A percentile compares a stretch with the other conserved stretches of the same genome.
These are phyloP conservation scores for Crenuchus spilurus DNA, from an alignment of 2,797 vertebrate species.

Conservation along the genomic window DNA sequence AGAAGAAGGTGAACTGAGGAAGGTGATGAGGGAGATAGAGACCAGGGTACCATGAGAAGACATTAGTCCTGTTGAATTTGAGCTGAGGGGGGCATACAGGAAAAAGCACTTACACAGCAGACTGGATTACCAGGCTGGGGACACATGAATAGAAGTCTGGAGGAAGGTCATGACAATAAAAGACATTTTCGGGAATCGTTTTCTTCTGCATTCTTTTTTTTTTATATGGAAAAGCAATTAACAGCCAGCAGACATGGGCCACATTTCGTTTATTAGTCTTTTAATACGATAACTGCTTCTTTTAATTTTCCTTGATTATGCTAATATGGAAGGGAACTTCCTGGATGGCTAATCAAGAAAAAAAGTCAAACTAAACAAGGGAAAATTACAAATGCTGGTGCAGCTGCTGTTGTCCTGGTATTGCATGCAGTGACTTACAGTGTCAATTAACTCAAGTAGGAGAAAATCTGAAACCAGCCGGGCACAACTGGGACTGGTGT, in stretches of 20 bases:
- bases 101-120: conserved; percentile 21
- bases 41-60: conserved; percentile 39
- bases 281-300: conserved; percentile 82
- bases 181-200: conserved; percentile 58
- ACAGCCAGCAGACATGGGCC: conserved; percentile 81
- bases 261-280: conserved; percentile 82
- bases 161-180: conserved; percentile 23
- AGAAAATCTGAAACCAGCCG: conserved; percentile 35
- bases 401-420: conserved; percentile 56
- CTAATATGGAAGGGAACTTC: conserved; percentile 69
- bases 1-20: background rate
- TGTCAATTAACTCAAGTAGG: conserved; percentile 75
- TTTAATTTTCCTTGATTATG: conserved; percentile 77
- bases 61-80: conserved; percentile 12
- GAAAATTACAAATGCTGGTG: conserved; percentile 79
- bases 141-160: conserved; percentile 5
- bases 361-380: conserved; percentile 45
- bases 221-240: conserved; percentile 70
- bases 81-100: conserved; percentile 1
- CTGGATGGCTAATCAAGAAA: conserved; percentile 74
- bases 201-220: no score
- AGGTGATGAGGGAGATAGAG: conserved; percentile 65
- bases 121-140: background rate
- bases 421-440: conserved; percentile 80
- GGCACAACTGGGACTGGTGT: conserved; percentile 71